phyloP scores from a whole-genome alignment of 1,140 invertebrate genomes.

The Drosophila lowei region DNA sequence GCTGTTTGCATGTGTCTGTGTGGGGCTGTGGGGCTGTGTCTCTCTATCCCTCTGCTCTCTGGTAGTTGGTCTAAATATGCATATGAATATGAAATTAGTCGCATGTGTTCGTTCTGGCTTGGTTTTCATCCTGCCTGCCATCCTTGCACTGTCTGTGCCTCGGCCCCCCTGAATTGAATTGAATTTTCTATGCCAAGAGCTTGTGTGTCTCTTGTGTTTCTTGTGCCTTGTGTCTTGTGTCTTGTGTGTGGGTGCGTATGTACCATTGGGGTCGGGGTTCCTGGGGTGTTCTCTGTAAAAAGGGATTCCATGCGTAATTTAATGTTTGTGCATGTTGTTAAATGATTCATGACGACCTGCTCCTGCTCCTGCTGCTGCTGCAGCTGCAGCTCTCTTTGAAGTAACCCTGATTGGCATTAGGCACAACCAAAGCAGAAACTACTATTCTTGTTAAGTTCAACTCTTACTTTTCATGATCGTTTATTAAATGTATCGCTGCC shows the following conservation, averaged over 20 bases:
- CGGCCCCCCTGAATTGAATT: constrained; percentile 57
- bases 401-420: constrained; percentile 30
- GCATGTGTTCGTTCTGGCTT: constrained; percentile 56
- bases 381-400: constrained; percentile 28
- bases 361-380: not conserved
- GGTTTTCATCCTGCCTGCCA: constrained; percentile 16
- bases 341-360: constrained; percentile 61
- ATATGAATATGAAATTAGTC: constrained; percentile 80
- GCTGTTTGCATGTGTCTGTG: too few species aligned
- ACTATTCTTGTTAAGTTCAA: not conserved
- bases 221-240: too few species aligned
- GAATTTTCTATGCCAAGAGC: constrained; percentile 66
- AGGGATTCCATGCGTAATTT: constrained; percentile 70
- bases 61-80: constrained; percentile 76
- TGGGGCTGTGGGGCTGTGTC: too few species aligned
- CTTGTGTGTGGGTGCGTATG: too few species aligned
- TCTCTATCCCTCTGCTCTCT: constrained; percentile 15
- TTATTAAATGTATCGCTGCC: too few species aligned
- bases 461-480: constrained; percentile 5
- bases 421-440: constrained; percentile 10
- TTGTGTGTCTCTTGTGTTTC: constrained; percentile 19
- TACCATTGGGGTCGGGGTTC: not conserved
- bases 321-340: constrained; percentile 69
- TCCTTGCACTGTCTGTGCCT: not conserved
- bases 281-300: constrained; percentile 19